Evolutionary conservation across 2,113 vertebrate genomes (phyloP).

Genomic region (Microcebus jonahi): DNA sequence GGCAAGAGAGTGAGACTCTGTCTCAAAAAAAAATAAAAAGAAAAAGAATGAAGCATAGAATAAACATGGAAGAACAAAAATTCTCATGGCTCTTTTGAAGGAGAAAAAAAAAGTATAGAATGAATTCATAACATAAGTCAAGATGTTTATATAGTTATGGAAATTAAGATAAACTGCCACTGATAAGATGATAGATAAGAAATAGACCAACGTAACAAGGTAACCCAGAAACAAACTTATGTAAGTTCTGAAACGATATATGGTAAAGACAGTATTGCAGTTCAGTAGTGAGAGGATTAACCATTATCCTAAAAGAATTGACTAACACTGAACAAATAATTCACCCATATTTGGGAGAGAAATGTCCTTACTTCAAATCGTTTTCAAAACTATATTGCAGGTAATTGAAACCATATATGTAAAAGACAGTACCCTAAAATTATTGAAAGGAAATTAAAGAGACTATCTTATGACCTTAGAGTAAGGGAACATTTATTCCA

Average conservation of each 20-base stretch:
- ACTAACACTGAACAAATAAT: background rate
- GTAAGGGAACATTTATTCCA: background rate
- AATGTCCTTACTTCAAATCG: background rate
- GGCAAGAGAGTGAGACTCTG: too few relatives aligned
- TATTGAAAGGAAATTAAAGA: background rate
- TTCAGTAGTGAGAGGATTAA: background rate
- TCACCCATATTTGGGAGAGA: background rate
- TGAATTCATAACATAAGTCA: background rate
- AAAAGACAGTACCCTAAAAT: background rate
- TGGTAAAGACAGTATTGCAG: background rate
- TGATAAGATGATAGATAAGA: background rate
- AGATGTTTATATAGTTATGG: background rate
- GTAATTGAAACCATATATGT: background rate
- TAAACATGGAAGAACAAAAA: background rate
- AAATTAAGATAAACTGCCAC: background rate
- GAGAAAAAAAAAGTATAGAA: background rate
- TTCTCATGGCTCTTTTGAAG: background rate
- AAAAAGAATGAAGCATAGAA: background rate
- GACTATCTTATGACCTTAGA: background rate
- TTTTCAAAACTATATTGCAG: background rate
- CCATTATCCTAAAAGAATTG: background rate
- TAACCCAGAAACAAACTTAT: background rate
- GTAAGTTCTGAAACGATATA: background rate
- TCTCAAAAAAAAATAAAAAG: too few relatives aligned
- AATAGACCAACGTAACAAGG: background rate